Evolutionary conservation across 2,888 invertebrate species (phyloP).

Genomic region (Molanna angustata): DNA sequence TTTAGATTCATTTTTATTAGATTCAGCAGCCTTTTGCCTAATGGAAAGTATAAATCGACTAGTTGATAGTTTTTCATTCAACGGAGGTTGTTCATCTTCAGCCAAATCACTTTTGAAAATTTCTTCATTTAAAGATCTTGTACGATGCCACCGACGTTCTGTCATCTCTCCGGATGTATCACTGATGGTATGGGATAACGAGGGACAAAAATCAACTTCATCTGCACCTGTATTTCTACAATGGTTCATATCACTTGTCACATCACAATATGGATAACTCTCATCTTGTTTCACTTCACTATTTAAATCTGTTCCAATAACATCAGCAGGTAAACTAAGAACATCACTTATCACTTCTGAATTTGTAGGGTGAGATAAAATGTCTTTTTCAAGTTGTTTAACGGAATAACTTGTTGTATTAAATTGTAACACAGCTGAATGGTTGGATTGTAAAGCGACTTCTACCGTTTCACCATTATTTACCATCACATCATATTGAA

Average conservation of each 20-base stretch:
- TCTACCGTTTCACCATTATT: conserved; percentile 10
- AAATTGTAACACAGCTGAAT: too few species aligned
- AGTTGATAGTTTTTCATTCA: neutral
- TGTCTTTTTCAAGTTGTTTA: too few species aligned
- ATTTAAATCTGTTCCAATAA: too few species aligned
- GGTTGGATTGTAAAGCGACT: too few species aligned
- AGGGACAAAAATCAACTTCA: conserved; percentile 13
- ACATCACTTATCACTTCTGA: too few species aligned
- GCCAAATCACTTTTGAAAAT: neutral
- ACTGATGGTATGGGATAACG: neutral
- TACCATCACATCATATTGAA: conserved; percentile 5
- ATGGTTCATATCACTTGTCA: neutral
- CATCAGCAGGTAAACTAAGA: neutral
- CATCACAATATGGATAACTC: too few species aligned
- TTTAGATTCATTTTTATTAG: conserved; percentile 6
- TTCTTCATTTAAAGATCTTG: neutral
- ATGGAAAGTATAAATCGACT: conserved; percentile 23
- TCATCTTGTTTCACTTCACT: too few species aligned
- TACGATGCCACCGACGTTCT: neutral
- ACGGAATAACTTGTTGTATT: too few species aligned
- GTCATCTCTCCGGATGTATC: neutral
- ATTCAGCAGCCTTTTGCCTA: conserved; percentile 18
- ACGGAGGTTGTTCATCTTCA: neutral
- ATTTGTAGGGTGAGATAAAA: too few species aligned
- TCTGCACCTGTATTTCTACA: neutral